Conservation (phyloP, 2,113 vertebrate genomes). For the Arizona elegans region DNA sequence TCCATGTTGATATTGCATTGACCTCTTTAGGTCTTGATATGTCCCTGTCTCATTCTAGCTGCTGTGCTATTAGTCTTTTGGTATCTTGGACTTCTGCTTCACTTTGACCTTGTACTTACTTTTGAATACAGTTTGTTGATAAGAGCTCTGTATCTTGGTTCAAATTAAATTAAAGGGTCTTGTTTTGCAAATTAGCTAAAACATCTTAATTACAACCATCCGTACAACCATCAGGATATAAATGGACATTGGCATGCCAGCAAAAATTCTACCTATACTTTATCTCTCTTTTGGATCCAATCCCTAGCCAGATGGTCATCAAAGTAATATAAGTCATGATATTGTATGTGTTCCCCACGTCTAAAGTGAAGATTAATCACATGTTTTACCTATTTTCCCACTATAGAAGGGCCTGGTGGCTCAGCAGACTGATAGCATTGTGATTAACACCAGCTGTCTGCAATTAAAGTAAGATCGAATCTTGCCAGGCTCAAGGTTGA, state of each 20-base stretch:
- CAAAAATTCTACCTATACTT: not conserved
- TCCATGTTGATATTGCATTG: not conserved
- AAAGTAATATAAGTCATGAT: not conserved
- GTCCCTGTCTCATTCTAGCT: not conserved
- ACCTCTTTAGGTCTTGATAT: not conserved
- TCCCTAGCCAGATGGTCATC: not conserved
- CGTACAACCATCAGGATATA: not conserved
- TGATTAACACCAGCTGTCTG: too few relatives aligned
- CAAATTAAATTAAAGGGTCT: not conserved
- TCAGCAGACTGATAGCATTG: too few relatives aligned
- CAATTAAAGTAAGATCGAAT: too few relatives aligned
- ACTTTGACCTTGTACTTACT: not conserved
- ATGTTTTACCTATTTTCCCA: too few relatives aligned
- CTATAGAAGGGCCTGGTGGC: too few relatives aligned
- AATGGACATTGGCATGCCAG: not conserved
- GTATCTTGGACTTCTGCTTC: not conserved
- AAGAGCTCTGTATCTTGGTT: not conserved
- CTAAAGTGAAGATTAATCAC: too few relatives aligned
- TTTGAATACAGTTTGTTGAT: not conserved
- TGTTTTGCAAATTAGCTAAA: not conserved
- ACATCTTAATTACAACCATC: not conserved
- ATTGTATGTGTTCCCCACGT: too few relatives aligned
- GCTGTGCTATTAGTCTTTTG: not conserved
- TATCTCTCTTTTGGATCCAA: too few relatives aligned
- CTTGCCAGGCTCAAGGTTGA: too few relatives aligned